Percentiles rank a stretch among this genome's conserved stretches.
Conservation (phyloP, 2,888 invertebrate species). For the Meloe dianella region DNA sequence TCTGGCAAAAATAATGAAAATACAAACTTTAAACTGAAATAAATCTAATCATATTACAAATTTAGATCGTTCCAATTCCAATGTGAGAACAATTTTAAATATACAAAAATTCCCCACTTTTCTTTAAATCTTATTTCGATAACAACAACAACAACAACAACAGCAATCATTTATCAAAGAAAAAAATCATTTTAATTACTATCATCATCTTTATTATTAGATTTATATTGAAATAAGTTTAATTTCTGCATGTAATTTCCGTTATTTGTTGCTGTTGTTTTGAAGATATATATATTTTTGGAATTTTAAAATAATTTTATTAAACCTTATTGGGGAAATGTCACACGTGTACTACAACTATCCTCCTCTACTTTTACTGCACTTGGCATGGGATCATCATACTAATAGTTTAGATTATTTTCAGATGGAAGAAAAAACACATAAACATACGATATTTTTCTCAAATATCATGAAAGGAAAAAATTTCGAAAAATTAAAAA, state of each 20-base stretch:
- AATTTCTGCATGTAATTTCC: not conserved
- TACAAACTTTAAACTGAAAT: constrained; percentile 4
- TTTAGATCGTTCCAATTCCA: constrained; percentile 12
- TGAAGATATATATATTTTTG: not conserved
- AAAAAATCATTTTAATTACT: not conserved
- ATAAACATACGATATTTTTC: not conserved
- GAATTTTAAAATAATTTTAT: not conserved
- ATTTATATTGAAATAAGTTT: too few relatives aligned
- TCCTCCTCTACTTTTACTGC: too few relatives aligned
- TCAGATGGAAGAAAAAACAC: not conserved
- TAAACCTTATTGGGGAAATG: constrained; percentile 11
- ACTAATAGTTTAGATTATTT: constrained; percentile 9
- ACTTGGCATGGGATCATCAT: constrained; percentile 11
- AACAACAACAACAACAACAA: too few relatives aligned
- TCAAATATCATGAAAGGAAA: not conserved
- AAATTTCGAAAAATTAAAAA: not conserved
- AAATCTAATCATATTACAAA: constrained; percentile 5
- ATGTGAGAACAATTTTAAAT: constrained; percentile 3
- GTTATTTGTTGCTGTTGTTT: constrained; percentile 4
- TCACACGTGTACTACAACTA: constrained; percentile 3
- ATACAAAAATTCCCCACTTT: not conserved
- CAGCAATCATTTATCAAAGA: too few relatives aligned
- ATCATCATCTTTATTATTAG: not conserved
- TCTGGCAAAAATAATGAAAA: not conserved
- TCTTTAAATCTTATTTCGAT: not conserved